Conservation (phyloP, 2,888 invertebrate genomes). For the Campoplex nolae region DNA sequence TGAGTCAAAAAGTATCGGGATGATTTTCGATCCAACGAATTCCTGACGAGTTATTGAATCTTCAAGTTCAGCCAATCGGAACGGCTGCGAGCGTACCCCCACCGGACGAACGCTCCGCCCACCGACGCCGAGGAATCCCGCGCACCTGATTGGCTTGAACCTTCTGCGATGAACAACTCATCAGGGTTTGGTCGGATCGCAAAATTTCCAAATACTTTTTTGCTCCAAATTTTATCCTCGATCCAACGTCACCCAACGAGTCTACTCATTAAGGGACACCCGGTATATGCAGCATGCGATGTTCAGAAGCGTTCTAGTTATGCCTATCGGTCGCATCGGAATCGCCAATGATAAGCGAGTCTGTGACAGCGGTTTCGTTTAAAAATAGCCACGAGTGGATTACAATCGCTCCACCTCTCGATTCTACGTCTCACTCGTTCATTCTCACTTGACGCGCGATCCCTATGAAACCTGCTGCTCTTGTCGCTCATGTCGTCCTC, state of each 20-base stretch:
- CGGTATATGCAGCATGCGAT: conserved; percentile 5
- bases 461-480: conserved; percentile 46
- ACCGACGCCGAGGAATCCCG: neutral
- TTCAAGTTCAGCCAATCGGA: neutral
- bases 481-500: conserved; percentile 50
- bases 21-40: neutral
- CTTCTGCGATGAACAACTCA: neutral
- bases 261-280: neutral
- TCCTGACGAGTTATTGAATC: neutral
- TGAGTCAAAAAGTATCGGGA: neutral
- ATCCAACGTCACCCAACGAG: neutral
- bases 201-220: conserved; percentile 7
- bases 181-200: neutral
- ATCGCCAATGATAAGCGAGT: conserved; percentile 47
- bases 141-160: neutral
- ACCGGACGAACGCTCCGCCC: neutral
- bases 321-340: conserved; percentile 48
- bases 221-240: neutral
- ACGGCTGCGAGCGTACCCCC: neutral
- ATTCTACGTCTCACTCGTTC: conserved; percentile 9
- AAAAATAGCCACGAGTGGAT: conserved; percentile 58
- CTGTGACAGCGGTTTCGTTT: conserved; percentile 38
- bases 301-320: conserved; percentile 20
- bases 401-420: conserved; percentile 42
- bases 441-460: conserved; percentile 15